These are phyloP conservation scores for Helogale parvula DNA, from an alignment of 2,113 vertebrate species.

Conservation along the genomic window DNA sequence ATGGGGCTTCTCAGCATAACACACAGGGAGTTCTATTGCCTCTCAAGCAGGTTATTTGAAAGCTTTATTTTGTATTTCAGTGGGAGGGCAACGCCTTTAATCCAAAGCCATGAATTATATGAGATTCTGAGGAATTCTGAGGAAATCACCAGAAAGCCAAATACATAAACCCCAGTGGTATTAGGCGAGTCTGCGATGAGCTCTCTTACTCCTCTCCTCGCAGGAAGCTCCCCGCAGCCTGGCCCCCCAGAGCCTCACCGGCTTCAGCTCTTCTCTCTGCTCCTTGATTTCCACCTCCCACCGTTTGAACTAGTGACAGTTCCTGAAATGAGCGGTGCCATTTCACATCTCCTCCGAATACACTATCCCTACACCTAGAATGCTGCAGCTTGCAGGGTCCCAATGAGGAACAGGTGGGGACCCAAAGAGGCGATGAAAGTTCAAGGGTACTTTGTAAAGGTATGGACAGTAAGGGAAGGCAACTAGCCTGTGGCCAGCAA, in stretches of 20 bases:
- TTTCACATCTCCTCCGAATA: background rate
- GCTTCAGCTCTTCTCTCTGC: background rate
- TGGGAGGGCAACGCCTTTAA: background rate
- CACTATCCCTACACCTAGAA: background rate
- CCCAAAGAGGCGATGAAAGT: background rate
- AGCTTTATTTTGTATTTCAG: background rate
- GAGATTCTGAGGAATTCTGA: constrained; percentile 3
- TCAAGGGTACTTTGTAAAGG: background rate
- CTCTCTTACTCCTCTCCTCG: background rate
- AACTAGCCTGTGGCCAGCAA: background rate
- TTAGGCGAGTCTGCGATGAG: background rate
- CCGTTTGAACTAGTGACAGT: background rate
- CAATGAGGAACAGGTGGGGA: background rate
- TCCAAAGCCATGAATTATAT: background rate
- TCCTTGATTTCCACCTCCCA: background rate
- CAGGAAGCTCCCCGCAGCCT: background rate
- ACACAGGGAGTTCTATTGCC: background rate
- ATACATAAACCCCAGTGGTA: background rate
- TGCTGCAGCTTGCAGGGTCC: background rate
- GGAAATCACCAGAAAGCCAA: background rate
- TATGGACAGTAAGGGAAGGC: background rate
- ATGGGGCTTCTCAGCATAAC: background rate
- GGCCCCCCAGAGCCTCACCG: background rate
- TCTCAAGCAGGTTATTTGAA: background rate
- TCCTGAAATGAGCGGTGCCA: background rate